Percentiles rank a stretch among this genome's conserved stretches.
These are phyloP conservation scores for Stenolophus ochropezus DNA, from an alignment of 2,888 invertebrate species.

Conservation along the genomic window DNA sequence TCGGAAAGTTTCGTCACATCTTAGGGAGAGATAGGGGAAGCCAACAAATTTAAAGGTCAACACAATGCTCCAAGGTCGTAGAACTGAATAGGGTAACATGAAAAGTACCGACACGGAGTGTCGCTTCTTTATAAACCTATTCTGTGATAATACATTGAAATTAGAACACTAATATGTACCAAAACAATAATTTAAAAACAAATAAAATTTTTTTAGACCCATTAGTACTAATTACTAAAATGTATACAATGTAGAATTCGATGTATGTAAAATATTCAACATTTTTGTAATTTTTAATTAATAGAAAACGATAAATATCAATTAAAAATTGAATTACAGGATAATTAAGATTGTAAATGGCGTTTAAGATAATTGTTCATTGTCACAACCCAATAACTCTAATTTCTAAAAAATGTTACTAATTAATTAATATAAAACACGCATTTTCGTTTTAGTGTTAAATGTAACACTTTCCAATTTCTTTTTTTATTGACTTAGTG, in stretches of 20 bases:
- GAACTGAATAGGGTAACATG: too few species aligned
- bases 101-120: too few species aligned
- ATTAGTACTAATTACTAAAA: too few species aligned
- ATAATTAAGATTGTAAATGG: conserved; percentile 36
- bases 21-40: too few species aligned
- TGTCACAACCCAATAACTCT: conserved; percentile 50
- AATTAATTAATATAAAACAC: conserved; percentile 47
- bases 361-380: conserved; percentile 34
- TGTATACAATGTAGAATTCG: neutral
- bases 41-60: too few species aligned
- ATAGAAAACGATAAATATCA: conserved; percentile 25
- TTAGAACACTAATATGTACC: too few species aligned
- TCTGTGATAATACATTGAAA: too few species aligned
- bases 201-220: too few species aligned
- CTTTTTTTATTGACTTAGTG: conserved; percentile 9
- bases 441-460: conserved; percentile 40
- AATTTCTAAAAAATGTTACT: conserved; percentile 56
- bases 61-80: too few species aligned
- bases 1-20: too few species aligned
- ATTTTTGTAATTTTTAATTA: conserved; percentile 23
- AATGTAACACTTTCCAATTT: conserved; percentile 38
- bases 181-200: too few species aligned
- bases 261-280: neutral
- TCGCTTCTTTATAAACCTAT: too few species aligned
- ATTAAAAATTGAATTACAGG: conserved; percentile 30